A percentile compares a stretch with the other conserved stretches of the same genome.
phyloP scores from a whole-genome alignment of 2,113 vertebrate genomes.

The Anhinga rufa region DNA sequence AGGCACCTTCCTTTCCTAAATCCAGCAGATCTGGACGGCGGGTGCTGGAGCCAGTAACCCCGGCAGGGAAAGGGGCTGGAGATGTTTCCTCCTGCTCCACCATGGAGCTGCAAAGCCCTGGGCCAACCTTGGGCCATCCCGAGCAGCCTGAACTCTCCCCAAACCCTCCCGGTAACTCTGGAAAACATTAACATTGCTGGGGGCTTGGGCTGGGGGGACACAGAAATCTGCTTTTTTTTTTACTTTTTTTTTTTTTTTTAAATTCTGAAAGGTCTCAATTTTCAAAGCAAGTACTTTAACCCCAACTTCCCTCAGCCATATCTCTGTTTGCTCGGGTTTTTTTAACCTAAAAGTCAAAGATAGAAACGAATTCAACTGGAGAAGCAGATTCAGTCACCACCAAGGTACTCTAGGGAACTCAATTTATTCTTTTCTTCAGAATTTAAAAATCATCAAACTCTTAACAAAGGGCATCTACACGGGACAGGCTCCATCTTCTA shows the following conservation, averaged over 20 bases:
- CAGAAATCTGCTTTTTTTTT: neutral
- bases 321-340: neutral
- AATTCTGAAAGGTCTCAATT: neutral
- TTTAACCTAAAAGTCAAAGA: neutral
- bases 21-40: neutral
- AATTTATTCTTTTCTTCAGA: neutral
- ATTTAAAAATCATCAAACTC: neutral
- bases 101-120: conserved; percentile 2
- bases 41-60: neutral
- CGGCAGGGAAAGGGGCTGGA: neutral
- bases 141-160: neutral
- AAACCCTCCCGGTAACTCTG: neutral
- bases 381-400: neutral
- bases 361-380: accelerated
- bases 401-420: neutral
- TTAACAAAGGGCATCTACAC: neutral
- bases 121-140: neutral
- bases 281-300: neutral
- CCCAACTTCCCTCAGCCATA: neutral
- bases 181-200: neutral
- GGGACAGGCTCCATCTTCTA: neutral
- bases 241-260: no score
- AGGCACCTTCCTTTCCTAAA: neutral
- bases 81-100: neutral
- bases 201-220: neutral